phyloP scores from a whole-genome alignment of 2,113 vertebrate genomes.

The Boulengeromyrus knoepffleri region DNA sequence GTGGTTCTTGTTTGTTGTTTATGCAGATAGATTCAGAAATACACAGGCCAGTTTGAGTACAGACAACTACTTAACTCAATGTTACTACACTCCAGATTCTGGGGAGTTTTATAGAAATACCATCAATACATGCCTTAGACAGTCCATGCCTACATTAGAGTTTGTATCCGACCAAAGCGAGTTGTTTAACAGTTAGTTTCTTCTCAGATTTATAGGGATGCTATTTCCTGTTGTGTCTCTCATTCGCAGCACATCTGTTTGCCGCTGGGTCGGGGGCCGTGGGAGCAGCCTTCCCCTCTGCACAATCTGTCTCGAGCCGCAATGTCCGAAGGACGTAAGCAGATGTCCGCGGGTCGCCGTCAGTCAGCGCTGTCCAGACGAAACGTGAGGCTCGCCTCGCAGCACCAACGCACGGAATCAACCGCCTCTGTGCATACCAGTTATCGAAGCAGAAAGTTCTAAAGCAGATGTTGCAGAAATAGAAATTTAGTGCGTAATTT shows the following conservation, averaged over 20 bases:
- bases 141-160: not conserved
- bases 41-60: not conserved
- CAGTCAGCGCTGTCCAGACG: not conserved
- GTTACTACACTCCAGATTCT: not conserved
- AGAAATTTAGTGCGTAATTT: not conserved
- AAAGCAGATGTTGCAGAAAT: not conserved
- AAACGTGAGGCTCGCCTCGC: not conserved
- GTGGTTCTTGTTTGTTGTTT: not conserved
- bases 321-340: not conserved
- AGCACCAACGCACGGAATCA: not conserved
- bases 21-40: not conserved
- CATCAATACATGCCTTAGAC: not conserved
- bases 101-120: not conserved
- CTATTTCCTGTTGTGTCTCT: slow-evolving; percentile 3
- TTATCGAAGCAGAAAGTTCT: not conserved
- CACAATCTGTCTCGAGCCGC: not conserved
- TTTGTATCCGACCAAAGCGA: not conserved
- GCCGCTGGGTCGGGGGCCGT: not conserved
- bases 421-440: not conserved
- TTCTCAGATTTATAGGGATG: not conserved
- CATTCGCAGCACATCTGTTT: not conserved
- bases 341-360: not conserved
- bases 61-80: not conserved
- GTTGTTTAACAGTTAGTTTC: not conserved
- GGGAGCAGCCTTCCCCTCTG: not conserved